Evolutionary conservation across 2,797 vertebrate genomes (phyloP), one percentile per base, ranked within the genome.

Genomic region (Neosilurus hyrtlii): DNA sequence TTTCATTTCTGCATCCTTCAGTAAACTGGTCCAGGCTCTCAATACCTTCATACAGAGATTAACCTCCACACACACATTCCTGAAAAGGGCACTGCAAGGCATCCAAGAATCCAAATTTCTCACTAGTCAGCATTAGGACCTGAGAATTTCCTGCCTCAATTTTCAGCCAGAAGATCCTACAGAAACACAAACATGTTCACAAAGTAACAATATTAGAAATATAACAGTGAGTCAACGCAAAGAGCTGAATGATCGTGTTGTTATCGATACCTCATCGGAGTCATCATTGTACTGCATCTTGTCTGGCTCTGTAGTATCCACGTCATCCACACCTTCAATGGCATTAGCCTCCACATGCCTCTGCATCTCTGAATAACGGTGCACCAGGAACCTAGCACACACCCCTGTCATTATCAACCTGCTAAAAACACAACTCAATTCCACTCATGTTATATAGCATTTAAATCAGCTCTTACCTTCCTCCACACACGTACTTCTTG

Each of bases 401-500:
- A 80, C 61, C 57, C 9, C 6, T 20, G 24, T 79, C 35, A 72
- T 24, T 9, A 61, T 71, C 67, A 51, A 37, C 22, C 56, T 8
- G 20, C 14, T 66, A 3, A 67, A 24, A 56, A 67, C 51, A 51
- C 22, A 63, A 49, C 43, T 24, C 14, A 18, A n/a, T 24, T 18
- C 14, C 9, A 18, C n/a, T 9, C 22, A 18, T n/a, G 8, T 37
- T 26, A 51, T 6, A 26, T 20, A 15, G 10, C 37, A 43, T 43
- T 12, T 74, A 24, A 22, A 9, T 51, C 43, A 52, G 37, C 3
- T 86, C 96, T 90, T 83, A 97, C 97, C 97, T 96, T 90, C 97
- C 97, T 15, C 97, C 97, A 8, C 97, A 98, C 90, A 99, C 93
- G 0, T 98, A 97, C 92, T 96, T 99, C 94, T 97, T 99, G 84